These are phyloP conservation scores for Pangasius sanitwongsei DNA, from an alignment of 2,797 vertebrate species.

Conservation along the genomic window DNA sequence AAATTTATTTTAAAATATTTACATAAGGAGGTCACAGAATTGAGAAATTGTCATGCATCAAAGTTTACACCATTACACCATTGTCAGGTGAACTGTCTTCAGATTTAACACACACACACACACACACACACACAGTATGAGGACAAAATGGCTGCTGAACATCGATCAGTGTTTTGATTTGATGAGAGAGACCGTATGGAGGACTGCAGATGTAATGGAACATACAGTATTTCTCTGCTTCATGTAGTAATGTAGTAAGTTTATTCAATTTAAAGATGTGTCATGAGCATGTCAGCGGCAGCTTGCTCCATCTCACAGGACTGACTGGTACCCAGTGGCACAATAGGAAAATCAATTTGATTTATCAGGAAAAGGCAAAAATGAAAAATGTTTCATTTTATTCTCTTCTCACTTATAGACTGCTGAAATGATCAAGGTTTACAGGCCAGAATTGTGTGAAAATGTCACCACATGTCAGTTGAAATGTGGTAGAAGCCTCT, in stretches of 20 bases:
- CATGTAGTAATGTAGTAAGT: background rate
- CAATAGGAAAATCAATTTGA: background rate
- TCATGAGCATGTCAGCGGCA: background rate
- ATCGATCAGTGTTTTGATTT: background rate
- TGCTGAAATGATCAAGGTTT: no score
- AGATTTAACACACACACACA: background rate
- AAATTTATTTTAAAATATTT: background rate
- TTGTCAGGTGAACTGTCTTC: background rate
- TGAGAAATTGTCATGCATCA: background rate
- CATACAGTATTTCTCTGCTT: background rate
- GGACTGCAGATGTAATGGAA: background rate
- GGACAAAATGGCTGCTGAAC: background rate
- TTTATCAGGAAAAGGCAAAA: background rate
- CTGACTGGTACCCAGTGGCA: background rate
- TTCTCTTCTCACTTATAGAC: background rate
- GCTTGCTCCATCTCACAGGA: background rate
- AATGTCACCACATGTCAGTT: background rate
- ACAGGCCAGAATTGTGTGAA: background rate
- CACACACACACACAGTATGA: background rate
- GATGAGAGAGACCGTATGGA: background rate
- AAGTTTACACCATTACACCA: background rate
- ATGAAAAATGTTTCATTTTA: background rate
- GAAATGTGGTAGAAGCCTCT: background rate
- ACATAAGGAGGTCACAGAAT: background rate
- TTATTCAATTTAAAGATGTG: background rate